Evolutionary conservation across 2,797 vertebrate genomes (phyloP).

Genomic region (Anabas testudineus): DNA sequence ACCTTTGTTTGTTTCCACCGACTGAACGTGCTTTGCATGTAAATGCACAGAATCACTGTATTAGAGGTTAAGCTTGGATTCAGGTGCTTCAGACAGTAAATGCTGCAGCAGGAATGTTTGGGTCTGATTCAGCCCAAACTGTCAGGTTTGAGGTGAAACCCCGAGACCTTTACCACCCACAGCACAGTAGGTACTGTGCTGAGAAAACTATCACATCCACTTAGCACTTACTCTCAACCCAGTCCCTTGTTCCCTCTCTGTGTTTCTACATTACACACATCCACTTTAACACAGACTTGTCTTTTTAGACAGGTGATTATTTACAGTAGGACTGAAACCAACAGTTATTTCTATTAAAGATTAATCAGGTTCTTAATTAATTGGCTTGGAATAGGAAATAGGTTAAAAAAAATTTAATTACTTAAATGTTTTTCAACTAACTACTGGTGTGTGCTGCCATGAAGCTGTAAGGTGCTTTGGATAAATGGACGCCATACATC

Average conservation of each 20-base stretch:
- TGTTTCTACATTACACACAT: conserved; percentile 24
- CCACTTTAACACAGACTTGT: conserved; percentile 15
- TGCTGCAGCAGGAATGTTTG: conserved; percentile 24
- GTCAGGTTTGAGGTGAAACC: conserved; percentile 41
- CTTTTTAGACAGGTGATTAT: background rate
- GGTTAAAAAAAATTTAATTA: no score
- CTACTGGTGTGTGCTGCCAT: background rate
- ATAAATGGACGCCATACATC: conserved; percentile 43
- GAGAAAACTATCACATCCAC: conserved; percentile 71
- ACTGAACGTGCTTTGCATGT: conserved; percentile 16
- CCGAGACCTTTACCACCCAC: conserved; percentile 30
- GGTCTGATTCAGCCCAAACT: conserved; percentile 17
- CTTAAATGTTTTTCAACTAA: no score
- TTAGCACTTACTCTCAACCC: conserved; percentile 60
- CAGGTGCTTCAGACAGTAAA: conserved; percentile 31
- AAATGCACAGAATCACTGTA: conserved; percentile 11
- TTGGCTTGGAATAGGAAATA: no score
- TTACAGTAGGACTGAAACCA: background rate
- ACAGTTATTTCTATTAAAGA: no score
- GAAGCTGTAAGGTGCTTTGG: conserved; percentile 34
- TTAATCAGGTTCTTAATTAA: no score
- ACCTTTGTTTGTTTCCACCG: conserved; percentile 43
- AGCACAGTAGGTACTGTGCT: conserved; percentile 38
- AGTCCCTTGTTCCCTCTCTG: conserved; percentile 10
- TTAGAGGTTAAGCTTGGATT: conserved; percentile 13